These are phyloP conservation scores for Penaeus indicus DNA, from an alignment of 1,140 invertebrate genomes.

Conservation along the genomic window DNA sequence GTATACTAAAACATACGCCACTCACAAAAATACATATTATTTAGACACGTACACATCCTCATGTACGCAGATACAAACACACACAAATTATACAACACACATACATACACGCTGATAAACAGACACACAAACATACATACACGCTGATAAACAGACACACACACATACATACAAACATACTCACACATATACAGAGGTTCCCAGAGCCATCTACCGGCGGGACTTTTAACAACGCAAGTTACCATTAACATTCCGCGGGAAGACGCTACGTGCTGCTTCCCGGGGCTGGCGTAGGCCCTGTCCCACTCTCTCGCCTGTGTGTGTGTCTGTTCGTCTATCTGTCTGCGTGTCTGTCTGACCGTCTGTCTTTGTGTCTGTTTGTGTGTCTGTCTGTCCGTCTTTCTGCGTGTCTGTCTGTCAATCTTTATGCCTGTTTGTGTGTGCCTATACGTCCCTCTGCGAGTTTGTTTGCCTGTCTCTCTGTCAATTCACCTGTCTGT, in stretches of 20 bases:
- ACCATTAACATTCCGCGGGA: no score
- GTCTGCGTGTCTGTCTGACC: neutral
- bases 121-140: slow-evolving; percentile 30
- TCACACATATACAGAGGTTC: neutral
- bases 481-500: neutral
- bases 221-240: no score
- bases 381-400: neutral
- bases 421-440: neutral
- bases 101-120: neutral
- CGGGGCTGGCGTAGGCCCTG: no score
- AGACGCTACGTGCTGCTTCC: no score
- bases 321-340: neutral
- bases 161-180: slow-evolving; percentile 19
- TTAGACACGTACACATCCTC: neutral
- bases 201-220: no score
- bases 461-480: neutral
- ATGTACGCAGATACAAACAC: slow-evolving; percentile 18
- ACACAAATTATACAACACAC: slow-evolving; percentile 1
- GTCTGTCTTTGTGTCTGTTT: slow-evolving; percentile 6
- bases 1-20: neutral
- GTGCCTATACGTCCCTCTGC: neutral
- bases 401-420: neutral
- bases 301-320: neutral
- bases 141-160: neutral
- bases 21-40: neutral